phyloP scores from a whole-genome alignment of 2,113 vertebrate genomes.

The Spheniscus mendiculus region DNA sequence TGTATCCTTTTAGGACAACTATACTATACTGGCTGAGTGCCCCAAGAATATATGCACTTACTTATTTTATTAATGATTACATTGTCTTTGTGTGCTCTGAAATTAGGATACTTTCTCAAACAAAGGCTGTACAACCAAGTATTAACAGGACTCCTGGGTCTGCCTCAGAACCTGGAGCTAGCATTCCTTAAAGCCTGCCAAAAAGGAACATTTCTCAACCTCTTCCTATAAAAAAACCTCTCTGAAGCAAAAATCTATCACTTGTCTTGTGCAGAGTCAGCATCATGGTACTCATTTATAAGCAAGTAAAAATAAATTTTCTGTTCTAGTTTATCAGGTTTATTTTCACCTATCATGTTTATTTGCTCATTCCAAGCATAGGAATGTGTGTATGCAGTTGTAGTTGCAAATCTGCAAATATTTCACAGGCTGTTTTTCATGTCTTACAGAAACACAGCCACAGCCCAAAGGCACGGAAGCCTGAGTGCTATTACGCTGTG shows the following conservation, averaged over 20 bases:
- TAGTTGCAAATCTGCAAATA: background rate
- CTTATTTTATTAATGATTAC: background rate
- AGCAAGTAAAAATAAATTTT: background rate
- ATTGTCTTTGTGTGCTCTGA: background rate
- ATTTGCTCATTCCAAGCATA: background rate
- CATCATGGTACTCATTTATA: background rate
- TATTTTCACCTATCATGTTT: background rate
- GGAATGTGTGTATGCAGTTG: background rate
- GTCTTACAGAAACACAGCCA: background rate
- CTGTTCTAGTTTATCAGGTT: background rate
- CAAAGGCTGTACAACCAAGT: background rate
- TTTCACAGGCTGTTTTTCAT: background rate
- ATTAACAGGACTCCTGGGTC: background rate
- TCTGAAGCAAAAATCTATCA: background rate
- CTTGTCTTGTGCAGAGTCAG: background rate
- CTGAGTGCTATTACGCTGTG: background rate
- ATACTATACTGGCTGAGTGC: background rate
- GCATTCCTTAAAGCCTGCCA: background rate
- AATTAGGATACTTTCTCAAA: slow-evolving; percentile 18
- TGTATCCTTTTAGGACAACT: background rate
- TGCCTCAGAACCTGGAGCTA: background rate
- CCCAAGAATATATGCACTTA: background rate
- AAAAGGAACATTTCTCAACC: background rate
- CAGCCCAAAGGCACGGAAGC: background rate
- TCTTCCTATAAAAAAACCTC: background rate